These are phyloP conservation scores for Tor tambroides DNA, from an alignment of 2,113 vertebrate genomes.

Conservation along the genomic window DNA sequence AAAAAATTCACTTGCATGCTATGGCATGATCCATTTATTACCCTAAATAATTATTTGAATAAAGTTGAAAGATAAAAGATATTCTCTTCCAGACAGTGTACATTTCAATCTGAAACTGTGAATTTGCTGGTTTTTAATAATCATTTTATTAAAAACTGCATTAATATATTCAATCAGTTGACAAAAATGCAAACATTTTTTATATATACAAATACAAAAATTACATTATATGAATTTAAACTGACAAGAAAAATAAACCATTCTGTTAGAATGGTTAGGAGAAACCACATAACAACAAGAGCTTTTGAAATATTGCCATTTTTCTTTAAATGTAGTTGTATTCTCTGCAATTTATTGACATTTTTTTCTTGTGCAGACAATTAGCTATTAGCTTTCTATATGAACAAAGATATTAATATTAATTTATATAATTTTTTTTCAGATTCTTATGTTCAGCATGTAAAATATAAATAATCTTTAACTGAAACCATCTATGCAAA, in stretches of 20 bases:
- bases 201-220: constrained; percentile 74
- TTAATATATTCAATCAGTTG: constrained; percentile 64
- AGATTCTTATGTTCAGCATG: constrained; percentile 16
- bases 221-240: background rate
- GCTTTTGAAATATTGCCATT: no score
- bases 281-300: no score
- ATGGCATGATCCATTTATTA: constrained; percentile 45
- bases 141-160: constrained; percentile 78
- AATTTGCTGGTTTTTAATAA: constrained; percentile 61
- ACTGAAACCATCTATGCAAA: background rate
- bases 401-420: constrained; percentile 8
- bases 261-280: no score
- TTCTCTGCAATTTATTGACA: no score
- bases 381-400: constrained; percentile 14
- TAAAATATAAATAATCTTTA: constrained; percentile 37
- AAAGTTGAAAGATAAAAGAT: background rate
- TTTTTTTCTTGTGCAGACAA: background rate
- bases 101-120: background rate
- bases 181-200: constrained; percentile 69
- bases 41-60: background rate
- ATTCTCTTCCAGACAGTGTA: background rate
- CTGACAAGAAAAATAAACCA: no score
- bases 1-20: background rate
- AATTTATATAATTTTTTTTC: background rate
- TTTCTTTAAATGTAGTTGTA: no score